Evolutionary conservation across 2,797 vertebrate genomes (phyloP).

Genomic region (Crax fasciolata): DNA sequence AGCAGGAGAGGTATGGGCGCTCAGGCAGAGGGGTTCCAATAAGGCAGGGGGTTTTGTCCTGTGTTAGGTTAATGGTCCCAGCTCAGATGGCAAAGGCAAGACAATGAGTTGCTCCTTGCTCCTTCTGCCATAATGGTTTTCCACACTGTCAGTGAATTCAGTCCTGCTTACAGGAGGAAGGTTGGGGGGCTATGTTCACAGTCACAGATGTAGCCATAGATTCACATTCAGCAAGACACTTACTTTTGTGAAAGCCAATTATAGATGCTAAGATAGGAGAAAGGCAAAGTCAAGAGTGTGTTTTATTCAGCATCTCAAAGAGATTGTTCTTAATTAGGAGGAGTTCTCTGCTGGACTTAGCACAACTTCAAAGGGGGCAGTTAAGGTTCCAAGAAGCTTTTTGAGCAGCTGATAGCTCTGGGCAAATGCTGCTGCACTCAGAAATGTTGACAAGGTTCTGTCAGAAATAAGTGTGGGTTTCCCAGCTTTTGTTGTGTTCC

Average conservation of each 20-base stretch:
- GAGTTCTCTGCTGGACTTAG: conserved; percentile 31
- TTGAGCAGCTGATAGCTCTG: not conserved
- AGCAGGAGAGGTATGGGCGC: not conserved
- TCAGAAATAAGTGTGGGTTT: not conserved
- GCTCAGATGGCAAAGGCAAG: not conserved
- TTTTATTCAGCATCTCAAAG: not conserved
- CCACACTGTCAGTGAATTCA: not conserved
- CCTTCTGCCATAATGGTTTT: not conserved
- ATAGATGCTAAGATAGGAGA: conserved; percentile 5
- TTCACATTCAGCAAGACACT: not conserved
- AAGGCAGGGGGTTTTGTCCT: not conserved
- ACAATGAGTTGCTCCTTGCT: not conserved
- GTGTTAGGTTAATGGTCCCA: not conserved
- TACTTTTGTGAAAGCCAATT: not conserved
- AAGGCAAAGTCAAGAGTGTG: not conserved
- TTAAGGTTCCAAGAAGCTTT: conserved; percentile 40
- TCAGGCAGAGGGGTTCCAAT: accelerated
- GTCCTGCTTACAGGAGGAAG: not conserved
- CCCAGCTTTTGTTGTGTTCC: not conserved
- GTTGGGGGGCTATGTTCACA: not conserved
- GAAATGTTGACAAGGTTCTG: not conserved
- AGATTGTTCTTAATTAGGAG: conserved; percentile 57
- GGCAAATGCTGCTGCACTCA: not conserved
- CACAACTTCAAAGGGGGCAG: conserved; percentile 21
- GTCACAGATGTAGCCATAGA: not conserved